Percentiles rank a stretch among this genome's conserved stretches.
phyloP scores from a whole-genome alignment of 2,888 invertebrate species.

The Eupithecia centaureata region DNA sequence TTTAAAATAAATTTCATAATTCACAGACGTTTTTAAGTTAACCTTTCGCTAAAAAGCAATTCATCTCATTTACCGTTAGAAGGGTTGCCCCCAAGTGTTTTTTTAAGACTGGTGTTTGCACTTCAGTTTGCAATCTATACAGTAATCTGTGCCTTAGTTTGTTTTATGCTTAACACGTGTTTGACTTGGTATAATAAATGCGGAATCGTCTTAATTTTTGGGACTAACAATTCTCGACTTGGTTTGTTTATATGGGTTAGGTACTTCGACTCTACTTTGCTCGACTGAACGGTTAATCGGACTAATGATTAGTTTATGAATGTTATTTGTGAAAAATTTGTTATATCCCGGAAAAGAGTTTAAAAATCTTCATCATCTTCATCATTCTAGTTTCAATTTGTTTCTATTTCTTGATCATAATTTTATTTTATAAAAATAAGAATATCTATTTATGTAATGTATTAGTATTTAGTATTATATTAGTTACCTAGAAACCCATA shows the following conservation, averaged over 20 bases:
- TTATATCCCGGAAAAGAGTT: too few relatives aligned
- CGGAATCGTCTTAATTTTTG: background rate
- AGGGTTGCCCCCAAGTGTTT: slow-evolving; percentile 11
- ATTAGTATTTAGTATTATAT: too few relatives aligned
- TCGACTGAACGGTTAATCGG: background rate
- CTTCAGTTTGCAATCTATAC: background rate
- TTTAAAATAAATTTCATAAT: background rate
- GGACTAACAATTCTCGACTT: background rate
- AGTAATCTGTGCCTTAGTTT: slow-evolving; percentile 14
- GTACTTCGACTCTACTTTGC: background rate
- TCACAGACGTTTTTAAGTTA: background rate
- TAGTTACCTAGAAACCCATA: too few relatives aligned
- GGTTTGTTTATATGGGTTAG: background rate
- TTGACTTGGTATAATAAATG: background rate
- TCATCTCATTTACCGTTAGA: background rate
- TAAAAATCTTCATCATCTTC: too few relatives aligned
- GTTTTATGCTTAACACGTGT: slow-evolving; percentile 21
- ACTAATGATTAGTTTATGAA: too few relatives aligned
- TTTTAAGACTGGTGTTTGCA: slow-evolving; percentile 13
- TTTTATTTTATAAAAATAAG: too few relatives aligned
- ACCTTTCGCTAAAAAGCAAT: background rate
- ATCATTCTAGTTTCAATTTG: too few relatives aligned
- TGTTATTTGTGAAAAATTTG: too few relatives aligned
- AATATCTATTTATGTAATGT: too few relatives aligned
- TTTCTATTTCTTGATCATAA: too few relatives aligned